Evolutionary conservation across 2,888 invertebrate genomes (phyloP), one percentile per base, ranked within the genome.

Genomic region (Diarsia mendica): DNA sequence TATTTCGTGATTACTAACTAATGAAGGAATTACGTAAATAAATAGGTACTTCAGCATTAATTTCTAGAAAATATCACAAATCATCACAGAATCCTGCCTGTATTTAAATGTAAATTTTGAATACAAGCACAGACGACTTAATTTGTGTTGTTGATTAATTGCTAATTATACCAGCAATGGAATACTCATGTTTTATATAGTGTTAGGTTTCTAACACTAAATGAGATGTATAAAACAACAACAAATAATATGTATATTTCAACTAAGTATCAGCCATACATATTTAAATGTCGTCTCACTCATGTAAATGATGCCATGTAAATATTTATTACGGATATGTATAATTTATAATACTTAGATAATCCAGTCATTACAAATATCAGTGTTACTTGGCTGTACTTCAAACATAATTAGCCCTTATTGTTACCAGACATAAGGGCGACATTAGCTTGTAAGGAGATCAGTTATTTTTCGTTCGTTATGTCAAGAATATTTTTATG

Each of bases 321-420:
- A 68, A 71, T 82, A 82, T 76, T 70, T 67, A 70, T 72, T 33
- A 82, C 51, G 13, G 61, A 11, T 13, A 81, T 49, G 51, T 67
- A 28, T 73, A 60, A 67, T 72, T 69, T 67, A 67, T 46, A 61
- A 44, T 51, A 58, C 11, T 44, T 33, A 67, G 72, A 76, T 85
- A 72, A 80, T 84, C 75, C 68, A 72, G 49, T 44, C 63, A 78
- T 78, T 71, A 68, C 39, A 72, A 53, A 55, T 66, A 71, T 68
- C 80, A 72, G 75, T 81, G 81, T 84, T 79, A 82, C 77, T 85
- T 87, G 87, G 82, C 81, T 64, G 51, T 66, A 65, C 63, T 84
- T 81, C 81, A 84, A 84, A 75, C 70, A 72, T 79, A 75, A 84
- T 44, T 33, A n/a, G 28, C 39, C 71, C 70, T 71, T 80, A 72